phyloP scores from a whole-genome alignment of 1,140 invertebrate species.

The Trypoxylus dichotomus region DNA sequence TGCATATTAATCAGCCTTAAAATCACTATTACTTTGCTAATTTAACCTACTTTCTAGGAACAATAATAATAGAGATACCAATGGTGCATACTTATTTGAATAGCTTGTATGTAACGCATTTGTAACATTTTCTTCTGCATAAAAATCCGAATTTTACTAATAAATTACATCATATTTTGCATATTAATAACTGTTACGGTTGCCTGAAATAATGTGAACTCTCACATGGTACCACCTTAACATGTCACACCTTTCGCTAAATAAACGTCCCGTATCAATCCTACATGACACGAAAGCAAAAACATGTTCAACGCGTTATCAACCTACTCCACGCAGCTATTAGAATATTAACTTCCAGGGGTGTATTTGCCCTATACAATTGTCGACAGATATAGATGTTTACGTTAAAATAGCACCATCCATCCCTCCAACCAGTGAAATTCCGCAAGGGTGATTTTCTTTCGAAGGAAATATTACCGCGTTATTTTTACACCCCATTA shows the following conservation, averaged over 20 bases:
- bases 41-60: too few relatives aligned
- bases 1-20: too few relatives aligned
- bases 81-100: too few relatives aligned
- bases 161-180: too few relatives aligned
- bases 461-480: neutral
- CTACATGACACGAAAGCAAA: neutral
- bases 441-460: neutral
- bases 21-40: too few relatives aligned
- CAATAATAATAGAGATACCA: too few relatives aligned
- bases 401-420: neutral
- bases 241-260: neutral
- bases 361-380: neutral
- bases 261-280: neutral
- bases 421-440: neutral
- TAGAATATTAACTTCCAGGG: neutral
- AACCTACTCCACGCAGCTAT: neutral
- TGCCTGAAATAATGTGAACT: too few relatives aligned
- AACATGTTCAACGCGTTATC: neutral
- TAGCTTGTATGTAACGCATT: too few relatives aligned
- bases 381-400: neutral
- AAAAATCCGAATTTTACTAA: too few relatives aligned
- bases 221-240: neutral
- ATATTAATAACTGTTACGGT: too few relatives aligned
- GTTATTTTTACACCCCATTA: constrained; percentile 21
- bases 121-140: too few relatives aligned